Percentiles rank a stretch among this genome's conserved stretches.
phyloP scores from a whole-genome alignment of 2,888 invertebrate genomes.

The Drosophila gaucha region DNA sequence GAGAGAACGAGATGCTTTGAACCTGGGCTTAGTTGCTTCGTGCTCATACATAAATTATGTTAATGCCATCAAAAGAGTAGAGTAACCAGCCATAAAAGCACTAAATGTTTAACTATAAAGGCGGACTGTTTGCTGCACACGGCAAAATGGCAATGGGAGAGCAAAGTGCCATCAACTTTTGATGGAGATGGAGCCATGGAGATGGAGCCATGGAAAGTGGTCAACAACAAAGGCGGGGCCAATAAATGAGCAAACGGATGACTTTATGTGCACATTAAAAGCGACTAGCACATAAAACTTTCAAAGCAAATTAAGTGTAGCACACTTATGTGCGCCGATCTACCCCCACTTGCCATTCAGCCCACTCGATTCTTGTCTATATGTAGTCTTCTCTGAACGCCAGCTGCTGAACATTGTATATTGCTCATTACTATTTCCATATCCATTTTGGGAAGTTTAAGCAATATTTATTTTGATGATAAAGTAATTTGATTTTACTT shows the following conservation, averaged over 20 bases:
- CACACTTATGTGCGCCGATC: slow-evolving; percentile 43
- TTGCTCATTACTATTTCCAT: not conserved
- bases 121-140: slow-evolving; percentile 33
- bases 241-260: slow-evolving; percentile 61
- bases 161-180: slow-evolving; percentile 41
- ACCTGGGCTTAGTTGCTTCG: slow-evolving; percentile 65
- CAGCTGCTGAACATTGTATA: not conserved
- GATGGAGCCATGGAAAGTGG: slow-evolving; percentile 16
- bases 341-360: not conserved
- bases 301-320: slow-evolving; percentile 67
- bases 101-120: slow-evolving; percentile 66
- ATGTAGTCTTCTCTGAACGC: not conserved
- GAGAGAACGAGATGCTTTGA: slow-evolving; percentile 31
- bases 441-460: not conserved
- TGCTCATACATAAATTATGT: slow-evolving; percentile 78
- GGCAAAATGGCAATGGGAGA: slow-evolving; percentile 29
- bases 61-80: slow-evolving; percentile 71
- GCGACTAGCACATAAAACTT: slow-evolving; percentile 65
- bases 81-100: slow-evolving; percentile 75
- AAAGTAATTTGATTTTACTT: not conserved
- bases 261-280: slow-evolving; percentile 74
- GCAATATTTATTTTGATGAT: not conserved
- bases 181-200: slow-evolving; percentile 39
- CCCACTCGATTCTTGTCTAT: slow-evolving; percentile 2
- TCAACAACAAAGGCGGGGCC: slow-evolving; percentile 37